Evolutionary conservation across 2,113 vertebrate species (phyloP).

Genomic region (Bambusicola thoracicus): DNA sequence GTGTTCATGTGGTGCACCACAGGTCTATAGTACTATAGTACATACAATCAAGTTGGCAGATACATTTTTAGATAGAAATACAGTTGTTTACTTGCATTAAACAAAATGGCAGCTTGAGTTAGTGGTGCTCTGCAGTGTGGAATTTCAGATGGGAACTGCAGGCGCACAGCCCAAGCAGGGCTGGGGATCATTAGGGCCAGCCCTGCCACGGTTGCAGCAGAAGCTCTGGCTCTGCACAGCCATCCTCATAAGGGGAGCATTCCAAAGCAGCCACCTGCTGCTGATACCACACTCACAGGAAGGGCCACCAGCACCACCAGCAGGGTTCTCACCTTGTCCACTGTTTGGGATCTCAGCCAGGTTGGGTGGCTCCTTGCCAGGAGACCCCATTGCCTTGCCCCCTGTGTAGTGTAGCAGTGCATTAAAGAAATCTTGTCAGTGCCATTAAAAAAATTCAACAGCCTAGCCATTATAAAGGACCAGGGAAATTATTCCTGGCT

Average conservation of each 20-base stretch:
- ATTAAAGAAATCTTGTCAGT: neutral
- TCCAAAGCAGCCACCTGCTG: too few relatives aligned
- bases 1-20: neutral
- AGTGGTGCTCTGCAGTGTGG: neutral
- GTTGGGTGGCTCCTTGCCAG: too few relatives aligned
- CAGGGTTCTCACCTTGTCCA: too few relatives aligned
- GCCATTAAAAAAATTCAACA: neutral
- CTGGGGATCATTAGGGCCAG: too few relatives aligned
- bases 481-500: neutral
- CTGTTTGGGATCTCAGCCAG: too few relatives aligned
- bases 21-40: neutral
- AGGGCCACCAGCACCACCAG: too few relatives aligned
- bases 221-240: too few relatives aligned
- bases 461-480: neutral
- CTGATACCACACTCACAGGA: too few relatives aligned
- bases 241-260: too few relatives aligned
- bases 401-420: neutral
- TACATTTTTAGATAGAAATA: conserved; percentile 7
- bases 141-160: neutral
- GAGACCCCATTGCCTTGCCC: neutral
- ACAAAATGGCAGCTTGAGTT: conserved; percentile 33
- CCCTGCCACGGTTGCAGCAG: too few relatives aligned
- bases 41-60: neutral
- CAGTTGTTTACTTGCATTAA: conserved; percentile 3
- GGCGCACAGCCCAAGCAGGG: too few relatives aligned